These are phyloP conservation scores for Styela clava DNA, from an alignment of 23 tunicate genomes.

Conservation along the genomic window DNA sequence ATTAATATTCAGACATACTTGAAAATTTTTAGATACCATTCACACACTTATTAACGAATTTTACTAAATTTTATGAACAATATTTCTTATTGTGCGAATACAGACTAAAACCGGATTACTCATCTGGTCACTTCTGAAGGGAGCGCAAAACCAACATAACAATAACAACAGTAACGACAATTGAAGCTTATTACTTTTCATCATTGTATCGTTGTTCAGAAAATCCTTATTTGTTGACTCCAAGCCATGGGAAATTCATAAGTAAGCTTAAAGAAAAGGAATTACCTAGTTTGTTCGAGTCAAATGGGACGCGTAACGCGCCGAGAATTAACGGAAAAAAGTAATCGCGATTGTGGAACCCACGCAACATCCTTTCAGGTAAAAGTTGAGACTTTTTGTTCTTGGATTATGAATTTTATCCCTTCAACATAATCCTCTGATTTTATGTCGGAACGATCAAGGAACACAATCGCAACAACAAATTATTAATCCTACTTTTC, in stretches of 20 bases:
- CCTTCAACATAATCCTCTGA: not conserved
- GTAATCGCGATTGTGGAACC: not conserved
- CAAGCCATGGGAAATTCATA: not conserved
- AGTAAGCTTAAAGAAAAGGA: not conserved
- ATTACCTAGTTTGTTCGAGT: not conserved
- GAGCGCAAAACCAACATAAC: constrained; percentile 1
- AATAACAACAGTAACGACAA: not conserved
- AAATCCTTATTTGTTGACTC: not conserved
- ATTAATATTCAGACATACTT: constrained; percentile 1
- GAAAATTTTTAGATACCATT: not conserved
- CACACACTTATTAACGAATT: too few relatives aligned
- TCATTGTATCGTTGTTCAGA: not conserved
- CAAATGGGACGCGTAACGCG: not conserved
- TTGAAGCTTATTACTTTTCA: not conserved
- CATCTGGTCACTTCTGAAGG: constrained; percentile 14
- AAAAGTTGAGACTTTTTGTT: not conserved
- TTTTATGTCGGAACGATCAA: constrained; percentile 11
- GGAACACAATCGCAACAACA: not conserved
- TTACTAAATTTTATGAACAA: too few relatives aligned
- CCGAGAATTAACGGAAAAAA: not conserved
- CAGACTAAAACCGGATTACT: constrained; percentile 5
- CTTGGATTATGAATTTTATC: not conserved
- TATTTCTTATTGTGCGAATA: too few relatives aligned
- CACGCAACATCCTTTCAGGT: not conserved
- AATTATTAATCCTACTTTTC: not conserved